Evolutionary conservation across 1,140 invertebrate genomes (phyloP), one percentile per base, ranked within the genome.

Genomic region (Pomacea maculata): DNA sequence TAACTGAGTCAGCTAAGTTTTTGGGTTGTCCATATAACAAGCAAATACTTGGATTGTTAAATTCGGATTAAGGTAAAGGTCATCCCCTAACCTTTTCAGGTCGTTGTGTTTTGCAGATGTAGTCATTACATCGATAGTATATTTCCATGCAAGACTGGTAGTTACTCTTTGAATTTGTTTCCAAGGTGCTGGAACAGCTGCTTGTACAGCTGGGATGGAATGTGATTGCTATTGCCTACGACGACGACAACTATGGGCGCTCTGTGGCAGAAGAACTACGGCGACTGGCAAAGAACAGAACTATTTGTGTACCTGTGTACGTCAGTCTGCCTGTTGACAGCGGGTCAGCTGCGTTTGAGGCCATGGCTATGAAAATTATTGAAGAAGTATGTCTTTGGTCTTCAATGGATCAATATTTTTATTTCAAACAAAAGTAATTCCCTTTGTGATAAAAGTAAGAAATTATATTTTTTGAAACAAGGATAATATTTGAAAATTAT

Each of bases 171-270:
- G 34, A 6, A 6, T 45, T 45, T 45, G 11, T 61, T 11, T 68
- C 54, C 6, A 34, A 78, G 77, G 77, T 78, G 19, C 64, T 78
- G 19, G 14, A 12, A 5, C 19, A 68, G 54, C 29, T 78, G 1
- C 19, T 78, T 61, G 12, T 21, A 55, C 34, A 45, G 4, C 64
- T 78, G 34, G 34, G 52, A 17, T 78, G 77, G 77, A 78, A 78
- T 29, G 70, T 70, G 45, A 54, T 78, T 25, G 77, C 77, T 15
- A 52, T 78, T 1, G 77, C 67, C 17, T 78, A 78, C 68, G 77
- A 70, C 19, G 54, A 55, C 64, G 76, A 78, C 34, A 64, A 68
- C 54, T 78, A 78, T 52, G 77, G 77, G 0, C 10, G 54, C 14
- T 68, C 77, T 67, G 64, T 52, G 8, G 77, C 77, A 7, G 67